Evolutionary conservation across 2,888 invertebrate genomes (phyloP).

Genomic region (Petrolisthes cinctipes): DNA sequence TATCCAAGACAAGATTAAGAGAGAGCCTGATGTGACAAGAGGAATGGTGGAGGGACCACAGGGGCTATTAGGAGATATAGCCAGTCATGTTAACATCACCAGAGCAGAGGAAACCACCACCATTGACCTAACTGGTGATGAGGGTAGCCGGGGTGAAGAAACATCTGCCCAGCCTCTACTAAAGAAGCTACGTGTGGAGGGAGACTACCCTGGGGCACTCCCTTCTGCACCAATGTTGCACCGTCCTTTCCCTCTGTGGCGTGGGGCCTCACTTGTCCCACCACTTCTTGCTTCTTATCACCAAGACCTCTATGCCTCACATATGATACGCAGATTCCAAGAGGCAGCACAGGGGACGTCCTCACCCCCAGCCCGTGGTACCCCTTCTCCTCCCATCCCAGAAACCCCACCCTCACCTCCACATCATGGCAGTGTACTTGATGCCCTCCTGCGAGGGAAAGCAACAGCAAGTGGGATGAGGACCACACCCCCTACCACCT

Average conservation of each 20-base stretch:
- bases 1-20: conserved; percentile 30
- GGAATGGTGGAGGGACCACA: background rate
- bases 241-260: conserved; percentile 61
- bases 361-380: background rate
- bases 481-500: conserved; percentile 2
- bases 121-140: conserved; percentile 58
- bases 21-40: conserved; percentile 17
- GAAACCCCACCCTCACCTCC: conserved; percentile 48
- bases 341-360: conserved; percentile 47
- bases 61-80: background rate
- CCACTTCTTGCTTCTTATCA: conserved; percentile 58
- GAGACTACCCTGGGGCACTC: conserved; percentile 28
- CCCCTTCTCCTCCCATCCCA: conserved; percentile 13
- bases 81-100: background rate
- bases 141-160: conserved; percentile 31
- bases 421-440: conserved; percentile 56
- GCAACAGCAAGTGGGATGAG: background rate
- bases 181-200: conserved; percentile 47
- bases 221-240: conserved; percentile 42
- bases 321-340: conserved; percentile 64
- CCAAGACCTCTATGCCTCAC: conserved; percentile 64
- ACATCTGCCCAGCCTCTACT: conserved; percentile 19
- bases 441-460: conserved; percentile 57
- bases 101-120: conserved; percentile 7
- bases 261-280: conserved; percentile 50